These are phyloP conservation scores for Sepiola atlantica DNA, from an alignment of 2,888 invertebrate genomes.

Conservation along the genomic window DNA sequence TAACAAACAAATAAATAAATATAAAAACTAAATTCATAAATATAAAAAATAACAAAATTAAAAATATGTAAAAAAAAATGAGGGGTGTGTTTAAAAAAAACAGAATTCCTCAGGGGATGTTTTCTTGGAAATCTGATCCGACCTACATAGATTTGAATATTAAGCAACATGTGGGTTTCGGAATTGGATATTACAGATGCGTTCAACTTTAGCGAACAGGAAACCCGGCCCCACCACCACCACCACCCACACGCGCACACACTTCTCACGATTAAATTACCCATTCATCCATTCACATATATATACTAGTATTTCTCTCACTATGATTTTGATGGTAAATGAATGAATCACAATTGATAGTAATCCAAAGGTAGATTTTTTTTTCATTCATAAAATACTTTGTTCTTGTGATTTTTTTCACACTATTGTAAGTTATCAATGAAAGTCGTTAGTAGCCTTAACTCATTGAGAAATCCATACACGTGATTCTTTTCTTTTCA, in stretches of 20 bases:
- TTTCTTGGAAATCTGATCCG: not conserved
- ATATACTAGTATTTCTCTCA: not conserved
- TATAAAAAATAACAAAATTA: too few species aligned
- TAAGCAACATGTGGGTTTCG: constrained; percentile 3
- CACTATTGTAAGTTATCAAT: not conserved
- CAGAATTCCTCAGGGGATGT: not conserved
- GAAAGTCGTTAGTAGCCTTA: not conserved
- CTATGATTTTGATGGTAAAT: not conserved
- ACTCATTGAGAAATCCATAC: not conserved
- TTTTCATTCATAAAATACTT: constrained; percentile 16
- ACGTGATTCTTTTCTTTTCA: not conserved
- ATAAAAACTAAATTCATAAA: too few species aligned
- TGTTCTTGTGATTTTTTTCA: not conserved
- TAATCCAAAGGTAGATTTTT: not conserved
- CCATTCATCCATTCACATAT: not conserved
- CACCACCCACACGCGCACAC: not conserved
- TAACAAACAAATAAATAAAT: too few species aligned
- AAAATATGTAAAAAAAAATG: too few species aligned
- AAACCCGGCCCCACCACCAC: too few species aligned
- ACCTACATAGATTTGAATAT: not conserved
- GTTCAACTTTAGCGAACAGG: not conserved
- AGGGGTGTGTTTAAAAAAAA: too few species aligned
- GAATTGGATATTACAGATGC: not conserved
- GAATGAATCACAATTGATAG: not conserved
- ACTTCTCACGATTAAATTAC: not conserved